phyloP scores from a whole-genome alignment of 2,797 vertebrate species.

The Sciurus carolinensis region DNA sequence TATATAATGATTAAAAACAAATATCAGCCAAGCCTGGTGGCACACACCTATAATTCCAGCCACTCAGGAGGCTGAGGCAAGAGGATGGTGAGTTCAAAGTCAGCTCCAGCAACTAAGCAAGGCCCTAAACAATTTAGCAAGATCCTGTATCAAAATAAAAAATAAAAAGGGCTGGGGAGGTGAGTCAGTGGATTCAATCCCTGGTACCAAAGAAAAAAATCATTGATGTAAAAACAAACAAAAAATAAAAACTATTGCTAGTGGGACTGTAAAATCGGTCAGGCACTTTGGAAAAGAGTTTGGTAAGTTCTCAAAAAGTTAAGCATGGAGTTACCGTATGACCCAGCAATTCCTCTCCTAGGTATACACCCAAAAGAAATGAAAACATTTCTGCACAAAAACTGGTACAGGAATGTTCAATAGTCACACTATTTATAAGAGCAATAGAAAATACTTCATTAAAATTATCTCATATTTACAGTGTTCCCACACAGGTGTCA shows the following conservation, averaged over 20 bases:
- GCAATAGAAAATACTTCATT: constrained; percentile 39
- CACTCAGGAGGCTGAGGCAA: too few species aligned
- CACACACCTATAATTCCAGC: too few species aligned
- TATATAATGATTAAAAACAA: constrained; percentile 31
- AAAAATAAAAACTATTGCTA: neutral
- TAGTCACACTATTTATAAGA: constrained; percentile 34
- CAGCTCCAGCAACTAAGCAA: too few species aligned
- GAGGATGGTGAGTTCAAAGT: too few species aligned
- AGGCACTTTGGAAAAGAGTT: constrained; percentile 48
- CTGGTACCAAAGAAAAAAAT: too few species aligned
- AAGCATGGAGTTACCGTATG: neutral
- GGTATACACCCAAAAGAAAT: constrained; percentile 32
- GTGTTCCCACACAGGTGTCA: neutral
- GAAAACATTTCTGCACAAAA: constrained; percentile 16
- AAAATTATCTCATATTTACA: constrained; percentile 58
- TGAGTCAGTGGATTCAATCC: too few species aligned
- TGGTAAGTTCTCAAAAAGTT: constrained; percentile 22
- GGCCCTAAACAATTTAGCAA: neutral
- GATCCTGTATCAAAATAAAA: neutral
- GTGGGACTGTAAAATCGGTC: constrained; percentile 31
- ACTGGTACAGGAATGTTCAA: neutral
- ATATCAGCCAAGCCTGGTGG: neutral
- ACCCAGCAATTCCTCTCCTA: constrained; percentile 26
- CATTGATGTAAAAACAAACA: neutral
- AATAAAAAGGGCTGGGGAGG: too few species aligned